These are phyloP conservation scores for Canis aureus DNA, from an alignment of 2,113 vertebrate species.

Conservation along the genomic window DNA sequence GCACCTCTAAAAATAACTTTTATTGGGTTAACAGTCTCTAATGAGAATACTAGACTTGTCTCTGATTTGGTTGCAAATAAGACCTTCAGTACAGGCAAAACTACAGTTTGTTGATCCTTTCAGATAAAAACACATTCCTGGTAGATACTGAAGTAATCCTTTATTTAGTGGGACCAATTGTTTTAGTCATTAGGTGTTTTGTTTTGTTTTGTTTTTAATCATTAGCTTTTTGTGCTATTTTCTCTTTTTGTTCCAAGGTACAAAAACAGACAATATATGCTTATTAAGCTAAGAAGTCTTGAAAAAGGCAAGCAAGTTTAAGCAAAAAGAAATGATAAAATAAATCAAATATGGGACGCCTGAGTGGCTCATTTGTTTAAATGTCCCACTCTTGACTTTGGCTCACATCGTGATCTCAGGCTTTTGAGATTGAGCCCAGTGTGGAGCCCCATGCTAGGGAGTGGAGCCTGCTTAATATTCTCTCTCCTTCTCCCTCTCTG, in stretches of 20 bases:
- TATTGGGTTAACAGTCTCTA: conserved; percentile 22
- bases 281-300: conserved; percentile 19
- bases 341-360: neutral
- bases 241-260: neutral
- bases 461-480: neutral
- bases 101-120: neutral
- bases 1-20: conserved; percentile 3
- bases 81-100: neutral
- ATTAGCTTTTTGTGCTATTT: conserved; percentile 33
- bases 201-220: neutral
- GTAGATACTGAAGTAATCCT: neutral
- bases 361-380: neutral
- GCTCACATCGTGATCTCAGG: neutral
- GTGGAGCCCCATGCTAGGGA: neutral
- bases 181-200: neutral
- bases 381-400: neutral
- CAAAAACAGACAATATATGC: neutral
- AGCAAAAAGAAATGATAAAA: conserved; percentile 14
- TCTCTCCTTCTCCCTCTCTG: neutral
- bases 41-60: neutral
- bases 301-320: neutral
- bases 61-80: conserved; percentile 29
- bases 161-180: neutral
- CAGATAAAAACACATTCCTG: neutral
- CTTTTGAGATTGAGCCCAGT: neutral